A percentile compares a stretch with the other conserved stretches of the same genome.
Conservation (phyloP, 2,113 vertebrate species). For the Dinomys branickii region DNA sequence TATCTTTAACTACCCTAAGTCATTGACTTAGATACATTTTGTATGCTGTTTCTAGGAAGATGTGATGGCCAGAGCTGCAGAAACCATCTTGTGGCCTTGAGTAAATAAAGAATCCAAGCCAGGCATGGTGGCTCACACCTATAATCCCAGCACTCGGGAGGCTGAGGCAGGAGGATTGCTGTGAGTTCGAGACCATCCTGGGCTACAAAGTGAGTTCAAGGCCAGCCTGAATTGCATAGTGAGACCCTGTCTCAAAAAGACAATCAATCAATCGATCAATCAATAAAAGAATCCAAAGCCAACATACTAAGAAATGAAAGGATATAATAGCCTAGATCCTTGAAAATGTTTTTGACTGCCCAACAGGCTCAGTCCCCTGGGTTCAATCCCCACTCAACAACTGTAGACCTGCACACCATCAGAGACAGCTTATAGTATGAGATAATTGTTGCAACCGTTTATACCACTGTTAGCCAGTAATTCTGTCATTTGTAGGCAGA, state of each 20-base stretch:
- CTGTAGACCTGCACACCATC: not conserved
- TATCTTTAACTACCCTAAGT: not conserved
- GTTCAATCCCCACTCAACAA: not conserved
- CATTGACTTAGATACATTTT: not conserved
- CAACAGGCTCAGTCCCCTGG: not conserved
- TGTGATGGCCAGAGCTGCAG: not conserved
- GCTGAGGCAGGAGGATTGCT: too few species aligned
- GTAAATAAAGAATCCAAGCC: too few species aligned
- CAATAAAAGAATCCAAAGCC: conserved; percentile 1
- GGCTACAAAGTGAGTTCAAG: too few species aligned
- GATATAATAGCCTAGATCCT: not conserved
- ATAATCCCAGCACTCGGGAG: too few species aligned
- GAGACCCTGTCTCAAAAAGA: too few species aligned
- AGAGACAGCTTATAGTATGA: not conserved
- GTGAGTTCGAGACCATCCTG: too few species aligned
- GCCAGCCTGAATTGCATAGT: too few species aligned
- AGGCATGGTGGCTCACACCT: too few species aligned
- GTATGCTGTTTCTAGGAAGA: not conserved
- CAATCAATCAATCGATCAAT: too few species aligned
- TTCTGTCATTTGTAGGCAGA: not conserved
- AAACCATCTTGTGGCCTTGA: not conserved
- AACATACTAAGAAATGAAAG: not conserved
- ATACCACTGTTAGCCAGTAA: not conserved
- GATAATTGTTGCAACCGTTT: not conserved
- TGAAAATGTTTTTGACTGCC: not conserved